Evolutionary conservation across 2,113 vertebrate species (phyloP).

Genomic region (Murina feae): DNA sequence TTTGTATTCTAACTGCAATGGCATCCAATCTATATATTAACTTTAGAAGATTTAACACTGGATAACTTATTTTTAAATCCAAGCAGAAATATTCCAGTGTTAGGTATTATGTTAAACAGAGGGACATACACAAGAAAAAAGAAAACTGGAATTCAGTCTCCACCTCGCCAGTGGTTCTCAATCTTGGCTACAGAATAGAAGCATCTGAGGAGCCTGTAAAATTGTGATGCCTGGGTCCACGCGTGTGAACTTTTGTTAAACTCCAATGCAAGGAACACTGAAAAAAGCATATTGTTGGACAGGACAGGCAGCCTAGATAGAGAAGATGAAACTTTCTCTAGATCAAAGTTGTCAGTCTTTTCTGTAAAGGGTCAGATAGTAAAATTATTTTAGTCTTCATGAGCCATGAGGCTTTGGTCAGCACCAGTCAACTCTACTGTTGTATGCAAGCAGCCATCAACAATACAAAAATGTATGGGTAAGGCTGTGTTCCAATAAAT

Average conservation of each 20-base stretch:
- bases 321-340: not conserved
- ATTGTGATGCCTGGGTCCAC: no score
- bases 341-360: not conserved
- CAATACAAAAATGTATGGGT: fast-evolving
- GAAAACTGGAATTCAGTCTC: not conserved
- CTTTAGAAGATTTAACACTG: not conserved
- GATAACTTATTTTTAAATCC: not conserved
- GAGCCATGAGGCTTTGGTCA: not conserved
- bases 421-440: not conserved
- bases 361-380: not conserved
- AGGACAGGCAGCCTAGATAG: not conserved
- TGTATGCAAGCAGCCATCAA: not conserved
- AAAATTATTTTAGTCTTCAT: not conserved
- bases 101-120: not conserved
- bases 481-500: not conserved
- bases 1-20: not conserved
- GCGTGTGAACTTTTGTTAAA: not conserved
- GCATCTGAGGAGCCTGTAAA: no score
- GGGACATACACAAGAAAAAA: not conserved
- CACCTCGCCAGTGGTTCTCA: no score
- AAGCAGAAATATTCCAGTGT: not conserved
- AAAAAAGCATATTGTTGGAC: not conserved
- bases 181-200: no score
- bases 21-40: not conserved
- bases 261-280: no score